Conservation (phyloP, 1,140 invertebrate species). For the Zaprionus taronus region DNA sequence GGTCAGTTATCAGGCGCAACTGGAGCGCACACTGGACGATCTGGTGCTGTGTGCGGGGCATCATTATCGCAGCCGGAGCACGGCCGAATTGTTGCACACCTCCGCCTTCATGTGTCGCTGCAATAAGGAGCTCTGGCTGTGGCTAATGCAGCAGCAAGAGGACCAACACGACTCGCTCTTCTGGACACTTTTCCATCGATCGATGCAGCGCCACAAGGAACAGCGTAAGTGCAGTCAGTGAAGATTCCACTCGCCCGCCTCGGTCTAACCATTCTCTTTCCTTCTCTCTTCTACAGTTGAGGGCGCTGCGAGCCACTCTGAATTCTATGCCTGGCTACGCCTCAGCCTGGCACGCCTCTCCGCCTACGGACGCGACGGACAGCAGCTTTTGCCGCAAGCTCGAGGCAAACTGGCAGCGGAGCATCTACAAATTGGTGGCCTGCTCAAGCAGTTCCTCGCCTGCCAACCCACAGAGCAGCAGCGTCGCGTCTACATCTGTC, state of each 20-base stretch:
- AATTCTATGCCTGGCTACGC: conserved; percentile 67
- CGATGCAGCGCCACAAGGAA: conserved; percentile 58
- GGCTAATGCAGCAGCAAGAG: conserved; percentile 36
- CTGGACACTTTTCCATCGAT: conserved; percentile 67
- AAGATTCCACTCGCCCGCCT: neutral
- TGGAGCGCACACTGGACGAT: conserved; percentile 63
- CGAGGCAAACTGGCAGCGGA: neutral
- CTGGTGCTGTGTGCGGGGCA: conserved; percentile 60
- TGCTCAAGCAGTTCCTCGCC: conserved; percentile 65
- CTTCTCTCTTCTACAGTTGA: conserved; percentile 14
- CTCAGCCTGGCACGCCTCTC: conserved; percentile 50
- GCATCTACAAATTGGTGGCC: conserved; percentile 31
- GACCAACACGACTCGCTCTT: conserved; percentile 44
- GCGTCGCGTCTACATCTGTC: conserved; percentile 62
- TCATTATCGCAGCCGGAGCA: conserved; percentile 59
- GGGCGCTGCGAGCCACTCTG: conserved; percentile 33
- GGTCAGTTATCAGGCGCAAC: conserved; percentile 32
- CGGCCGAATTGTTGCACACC: conserved; percentile 57
- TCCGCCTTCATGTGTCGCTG: conserved; percentile 78
- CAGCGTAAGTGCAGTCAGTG: conserved; percentile 20
- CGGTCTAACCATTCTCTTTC: neutral
- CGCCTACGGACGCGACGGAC: conserved; percentile 13
- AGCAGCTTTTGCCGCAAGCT: neutral
- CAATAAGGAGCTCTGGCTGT: conserved; percentile 74
- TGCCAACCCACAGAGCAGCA: conserved; percentile 74